Conservation (phyloP, 2,797 vertebrate genomes). For the Hypotaenidia okinawae region DNA sequence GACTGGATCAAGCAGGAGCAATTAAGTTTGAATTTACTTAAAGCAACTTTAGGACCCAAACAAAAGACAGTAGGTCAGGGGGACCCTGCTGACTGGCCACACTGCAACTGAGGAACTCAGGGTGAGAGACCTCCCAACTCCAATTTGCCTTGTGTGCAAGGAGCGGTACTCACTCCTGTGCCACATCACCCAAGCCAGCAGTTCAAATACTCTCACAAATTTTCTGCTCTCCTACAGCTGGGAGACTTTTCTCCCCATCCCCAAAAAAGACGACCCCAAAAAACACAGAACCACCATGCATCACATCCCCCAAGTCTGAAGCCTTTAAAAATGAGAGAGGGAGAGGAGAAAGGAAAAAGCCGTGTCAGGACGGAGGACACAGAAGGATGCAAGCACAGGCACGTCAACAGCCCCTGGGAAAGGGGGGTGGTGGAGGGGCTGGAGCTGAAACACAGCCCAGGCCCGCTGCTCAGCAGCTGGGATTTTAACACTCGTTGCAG, state of each 20-base stretch:
- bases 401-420: conserved; percentile 41
- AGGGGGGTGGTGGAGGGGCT: not conserved
- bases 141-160: not conserved
- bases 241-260: not conserved
- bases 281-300: not conserved
- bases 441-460: conserved; percentile 45
- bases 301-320: not conserved
- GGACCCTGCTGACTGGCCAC: not conserved
- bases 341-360: conserved; percentile 8
- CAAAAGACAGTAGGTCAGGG: accelerated
- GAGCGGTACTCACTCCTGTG: not conserved
- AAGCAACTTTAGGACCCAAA: not conserved
- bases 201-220: not conserved
- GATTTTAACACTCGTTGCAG: conserved; percentile 39
- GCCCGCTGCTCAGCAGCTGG: conserved; percentile 48
- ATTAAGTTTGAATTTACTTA: not conserved
- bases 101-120: not conserved
- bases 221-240: not conserved
- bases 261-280: not conserved
- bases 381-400: conserved; percentile 49
- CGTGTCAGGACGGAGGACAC: conserved; percentile 37
- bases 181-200: not conserved
- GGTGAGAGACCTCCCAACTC: not conserved
- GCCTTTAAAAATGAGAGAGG: not conserved
- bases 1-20: not conserved